These are phyloP conservation scores for Eudasyphora cyanicolor DNA, from an alignment of 2,888 invertebrate species.

Conservation along the genomic window DNA sequence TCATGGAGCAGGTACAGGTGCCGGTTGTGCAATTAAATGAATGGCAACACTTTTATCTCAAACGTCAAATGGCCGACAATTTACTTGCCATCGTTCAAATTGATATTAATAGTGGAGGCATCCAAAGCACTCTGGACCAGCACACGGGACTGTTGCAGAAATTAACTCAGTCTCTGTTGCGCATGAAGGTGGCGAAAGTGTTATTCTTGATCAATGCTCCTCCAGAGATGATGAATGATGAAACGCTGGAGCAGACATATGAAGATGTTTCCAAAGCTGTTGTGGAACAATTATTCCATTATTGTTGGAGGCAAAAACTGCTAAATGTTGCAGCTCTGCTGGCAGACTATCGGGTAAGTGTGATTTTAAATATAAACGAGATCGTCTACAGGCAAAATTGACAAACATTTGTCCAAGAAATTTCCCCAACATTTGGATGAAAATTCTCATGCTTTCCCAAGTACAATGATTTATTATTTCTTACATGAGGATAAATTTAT, in stretches of 20 bases:
- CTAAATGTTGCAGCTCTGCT: constrained; percentile 72
- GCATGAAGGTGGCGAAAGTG: constrained; percentile 70
- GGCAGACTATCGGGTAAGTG: constrained; percentile 69
- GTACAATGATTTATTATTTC: too few relatives aligned
- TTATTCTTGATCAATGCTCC: constrained; percentile 69
- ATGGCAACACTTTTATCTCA: constrained; percentile 67
- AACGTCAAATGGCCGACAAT: constrained; percentile 62
- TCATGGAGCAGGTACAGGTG: constrained; percentile 67
- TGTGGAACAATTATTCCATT: constrained; percentile 67
- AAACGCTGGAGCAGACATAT: constrained; percentile 3
- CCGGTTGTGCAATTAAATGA: constrained; percentile 72
- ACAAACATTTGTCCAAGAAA: too few relatives aligned
- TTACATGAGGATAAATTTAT: too few relatives aligned
- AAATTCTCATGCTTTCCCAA: too few relatives aligned
- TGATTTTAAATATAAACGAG: not conserved
- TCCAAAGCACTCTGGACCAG: constrained; percentile 56
- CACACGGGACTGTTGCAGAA: constrained; percentile 67
- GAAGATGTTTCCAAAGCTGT: constrained; percentile 47
- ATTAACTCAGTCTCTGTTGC: constrained; percentile 69
- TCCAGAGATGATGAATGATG: not conserved
- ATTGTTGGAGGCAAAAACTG: constrained; percentile 70
- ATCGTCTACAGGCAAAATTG: too few relatives aligned
- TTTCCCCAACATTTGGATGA: too few relatives aligned
- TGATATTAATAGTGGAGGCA: constrained; percentile 42
- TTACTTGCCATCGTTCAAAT: constrained; percentile 70